Evolutionary conservation across 2,888 invertebrate species (phyloP).

Genomic region (Drosophila kambysellisi): DNA sequence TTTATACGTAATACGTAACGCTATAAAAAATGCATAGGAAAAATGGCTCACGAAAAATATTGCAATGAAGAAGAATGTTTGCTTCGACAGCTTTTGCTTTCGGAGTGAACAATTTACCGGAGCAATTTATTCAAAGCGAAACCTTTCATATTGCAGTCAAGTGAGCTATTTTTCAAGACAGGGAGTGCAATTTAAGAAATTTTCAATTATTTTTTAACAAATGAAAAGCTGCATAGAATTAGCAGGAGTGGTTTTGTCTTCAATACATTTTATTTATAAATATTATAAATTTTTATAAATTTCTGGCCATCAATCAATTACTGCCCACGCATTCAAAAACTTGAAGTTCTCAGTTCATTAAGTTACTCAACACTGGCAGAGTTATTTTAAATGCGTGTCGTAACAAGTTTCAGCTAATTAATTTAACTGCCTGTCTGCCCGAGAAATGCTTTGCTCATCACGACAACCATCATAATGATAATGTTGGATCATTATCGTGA

Average conservation of each 20-base stretch:
- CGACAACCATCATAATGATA: slow-evolving; percentile 13
- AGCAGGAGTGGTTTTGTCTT: neutral
- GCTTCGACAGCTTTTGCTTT: slow-evolving; percentile 15
- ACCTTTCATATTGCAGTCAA: slow-evolving; percentile 15
- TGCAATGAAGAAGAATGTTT: slow-evolving; percentile 9
- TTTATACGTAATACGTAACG: slow-evolving; percentile 28
- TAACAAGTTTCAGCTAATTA: slow-evolving; percentile 47
- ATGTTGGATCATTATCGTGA: slow-evolving; percentile 41
- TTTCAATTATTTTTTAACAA: neutral
- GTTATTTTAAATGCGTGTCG: slow-evolving; percentile 16
- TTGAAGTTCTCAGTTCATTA: slow-evolving; percentile 9
- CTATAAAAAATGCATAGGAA: slow-evolving; percentile 45
- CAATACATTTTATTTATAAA: neutral
- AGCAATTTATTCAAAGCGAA: slow-evolving; percentile 24
- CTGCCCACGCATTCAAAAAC: neutral
- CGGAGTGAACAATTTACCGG: slow-evolving; percentile 11
- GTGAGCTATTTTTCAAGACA: slow-evolving; percentile 4
- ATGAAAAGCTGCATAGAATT: neutral
- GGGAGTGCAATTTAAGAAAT: neutral
- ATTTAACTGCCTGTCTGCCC: slow-evolving; percentile 33
- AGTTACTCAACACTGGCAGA: slow-evolving; percentile 13
- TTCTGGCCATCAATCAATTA: slow-evolving; percentile 7
- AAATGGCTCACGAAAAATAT: slow-evolving; percentile 30
- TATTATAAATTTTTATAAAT: neutral
- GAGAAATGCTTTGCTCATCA: slow-evolving; percentile 14